Evolutionary conservation across 2,113 vertebrate species (phyloP).

Genomic region (Periophthalmodon schlosseri): DNA sequence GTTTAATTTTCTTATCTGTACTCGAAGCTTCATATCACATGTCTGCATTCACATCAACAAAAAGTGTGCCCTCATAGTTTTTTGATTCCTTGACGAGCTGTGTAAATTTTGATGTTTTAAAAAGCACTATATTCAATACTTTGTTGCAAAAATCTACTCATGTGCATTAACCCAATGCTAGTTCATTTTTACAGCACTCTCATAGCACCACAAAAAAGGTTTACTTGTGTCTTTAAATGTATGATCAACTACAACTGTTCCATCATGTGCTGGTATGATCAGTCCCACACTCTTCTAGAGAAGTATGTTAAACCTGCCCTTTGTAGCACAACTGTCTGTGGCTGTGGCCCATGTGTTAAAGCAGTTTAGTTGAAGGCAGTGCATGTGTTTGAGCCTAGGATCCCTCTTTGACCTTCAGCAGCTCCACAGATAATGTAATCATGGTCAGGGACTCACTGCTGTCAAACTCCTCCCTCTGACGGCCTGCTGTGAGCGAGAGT

Average conservation of each 20-base stretch:
- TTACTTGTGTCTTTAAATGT: not conserved
- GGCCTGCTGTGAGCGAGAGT: conserved; percentile 73
- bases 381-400: conserved; percentile 19
- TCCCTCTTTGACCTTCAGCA: conserved; percentile 71
- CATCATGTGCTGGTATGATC: not conserved
- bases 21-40: not conserved
- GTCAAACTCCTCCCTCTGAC: conserved; percentile 71
- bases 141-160: no score
- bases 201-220: not conserved
- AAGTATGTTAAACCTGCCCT: not conserved
- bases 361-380: conserved; percentile 6
- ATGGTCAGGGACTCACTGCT: conserved; percentile 73
- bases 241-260: not conserved
- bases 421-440: conserved; percentile 77
- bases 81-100: no score
- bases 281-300: not conserved
- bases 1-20: not conserved
- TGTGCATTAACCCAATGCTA: not conserved
- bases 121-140: no score
- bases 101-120: not conserved
- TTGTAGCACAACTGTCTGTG: not conserved
- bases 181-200: not conserved
- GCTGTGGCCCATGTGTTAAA: not conserved
- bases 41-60: no score
- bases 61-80: no score